Percentiles rank a stretch among this genome's conserved stretches.
Conservation (phyloP, 2,113 vertebrate species). For the Procavia capensis region DNA sequence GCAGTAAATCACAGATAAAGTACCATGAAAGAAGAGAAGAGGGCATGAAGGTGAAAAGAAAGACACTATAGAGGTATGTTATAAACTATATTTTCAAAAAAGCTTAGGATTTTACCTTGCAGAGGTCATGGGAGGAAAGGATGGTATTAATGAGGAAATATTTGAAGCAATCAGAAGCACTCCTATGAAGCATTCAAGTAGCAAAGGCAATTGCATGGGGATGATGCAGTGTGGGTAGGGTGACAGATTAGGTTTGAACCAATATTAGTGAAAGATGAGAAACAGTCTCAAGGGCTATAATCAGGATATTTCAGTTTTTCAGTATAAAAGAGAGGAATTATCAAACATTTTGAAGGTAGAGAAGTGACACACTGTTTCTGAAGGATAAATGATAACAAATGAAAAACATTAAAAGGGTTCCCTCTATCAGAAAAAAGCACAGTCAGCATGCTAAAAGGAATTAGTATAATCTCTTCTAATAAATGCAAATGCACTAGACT, state of each 20-base stretch:
- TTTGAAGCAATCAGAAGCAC: neutral
- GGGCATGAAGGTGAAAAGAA: neutral
- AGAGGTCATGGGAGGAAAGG: neutral
- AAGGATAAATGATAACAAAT: conserved; percentile 36
- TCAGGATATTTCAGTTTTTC: neutral
- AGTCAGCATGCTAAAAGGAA: conserved; percentile 67
- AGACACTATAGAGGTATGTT: neutral
- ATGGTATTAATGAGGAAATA: neutral
- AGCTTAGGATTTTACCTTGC: neutral
- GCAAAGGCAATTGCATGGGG: neutral
- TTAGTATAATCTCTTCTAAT: conserved; percentile 59
- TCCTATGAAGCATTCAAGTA: neutral
- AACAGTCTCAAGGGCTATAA: neutral
- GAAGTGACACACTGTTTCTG: neutral
- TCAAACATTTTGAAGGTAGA: conserved; percentile 47
- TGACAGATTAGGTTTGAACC: neutral
- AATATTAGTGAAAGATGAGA: neutral
- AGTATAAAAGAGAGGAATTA: neutral
- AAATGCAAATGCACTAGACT: conserved; percentile 60
- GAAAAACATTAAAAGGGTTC: conserved; percentile 46
- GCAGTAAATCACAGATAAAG: neutral
- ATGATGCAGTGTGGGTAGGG: neutral
- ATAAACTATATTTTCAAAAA: neutral
- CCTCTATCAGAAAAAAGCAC: conserved; percentile 54
- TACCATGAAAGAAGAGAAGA: neutral